phyloP scores from a whole-genome alignment of 2,797 vertebrate genomes.

The Gallinago stenura region DNA sequence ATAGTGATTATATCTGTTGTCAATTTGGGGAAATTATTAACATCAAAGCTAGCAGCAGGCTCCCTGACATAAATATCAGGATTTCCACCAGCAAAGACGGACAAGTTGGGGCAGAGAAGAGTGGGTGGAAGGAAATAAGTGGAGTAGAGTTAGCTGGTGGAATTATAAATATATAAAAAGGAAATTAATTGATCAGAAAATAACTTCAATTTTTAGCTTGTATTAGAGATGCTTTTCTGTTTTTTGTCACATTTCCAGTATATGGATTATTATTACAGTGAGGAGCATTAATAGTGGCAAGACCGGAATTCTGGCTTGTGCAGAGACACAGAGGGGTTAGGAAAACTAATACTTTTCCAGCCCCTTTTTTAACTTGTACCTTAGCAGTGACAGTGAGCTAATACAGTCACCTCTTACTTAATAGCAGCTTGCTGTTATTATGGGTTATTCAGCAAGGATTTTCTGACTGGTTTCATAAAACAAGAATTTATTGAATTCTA shows the following conservation, averaged over 20 bases:
- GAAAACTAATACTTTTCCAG: not conserved
- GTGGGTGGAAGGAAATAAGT: not conserved
- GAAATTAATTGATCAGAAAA: slow-evolving; percentile 27
- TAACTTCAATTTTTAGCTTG: not conserved
- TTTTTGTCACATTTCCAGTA: not conserved
- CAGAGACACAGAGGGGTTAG: not conserved
- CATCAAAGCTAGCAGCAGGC: slow-evolving; percentile 34
- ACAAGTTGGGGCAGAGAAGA: not conserved
- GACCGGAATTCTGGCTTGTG: not conserved
- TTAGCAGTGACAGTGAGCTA: not conserved
- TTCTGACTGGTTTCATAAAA: slow-evolving; percentile 55
- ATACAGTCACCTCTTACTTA: not conserved
- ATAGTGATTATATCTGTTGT: slow-evolving; percentile 68
- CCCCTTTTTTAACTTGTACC: not conserved
- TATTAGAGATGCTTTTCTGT: not conserved
- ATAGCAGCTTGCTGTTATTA: slow-evolving; percentile 30
- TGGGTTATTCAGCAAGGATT: slow-evolving; percentile 35
- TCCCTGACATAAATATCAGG: slow-evolving; percentile 26
- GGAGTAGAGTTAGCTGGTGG: not conserved
- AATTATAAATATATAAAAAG: not conserved
- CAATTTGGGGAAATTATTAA: slow-evolving; percentile 71
- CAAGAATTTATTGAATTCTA: slow-evolving; percentile 53
- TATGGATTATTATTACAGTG: not conserved
- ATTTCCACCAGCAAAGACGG: not conserved
- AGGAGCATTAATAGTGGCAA: not conserved